These are phyloP conservation scores for Vultur gryphus DNA, from an alignment of 2,797 vertebrate species.

Conservation along the genomic window DNA sequence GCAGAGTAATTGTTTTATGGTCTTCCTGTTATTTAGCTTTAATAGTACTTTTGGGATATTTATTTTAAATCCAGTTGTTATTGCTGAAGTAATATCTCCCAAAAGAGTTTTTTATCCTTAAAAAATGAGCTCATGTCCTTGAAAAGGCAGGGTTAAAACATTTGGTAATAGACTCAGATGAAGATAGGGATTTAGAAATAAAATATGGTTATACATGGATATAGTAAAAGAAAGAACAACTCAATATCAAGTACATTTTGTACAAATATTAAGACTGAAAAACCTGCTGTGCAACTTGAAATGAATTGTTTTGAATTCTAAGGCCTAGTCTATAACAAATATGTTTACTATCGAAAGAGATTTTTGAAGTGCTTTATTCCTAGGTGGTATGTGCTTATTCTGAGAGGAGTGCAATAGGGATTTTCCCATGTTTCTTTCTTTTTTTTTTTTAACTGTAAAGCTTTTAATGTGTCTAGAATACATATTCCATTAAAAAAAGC, in stretches of 20 bases:
- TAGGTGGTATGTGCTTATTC: not conserved
- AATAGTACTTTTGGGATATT: not conserved
- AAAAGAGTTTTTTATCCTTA: not conserved
- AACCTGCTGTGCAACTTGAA: not conserved
- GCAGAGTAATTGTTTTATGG: not conserved
- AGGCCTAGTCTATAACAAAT: not conserved
- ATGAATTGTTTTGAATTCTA: not conserved
- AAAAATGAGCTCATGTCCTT: not conserved
- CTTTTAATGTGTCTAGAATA: not conserved
- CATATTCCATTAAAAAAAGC: not conserved
- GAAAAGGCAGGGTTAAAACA: not conserved
- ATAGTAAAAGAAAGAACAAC: not conserved
- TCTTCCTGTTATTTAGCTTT: not conserved
- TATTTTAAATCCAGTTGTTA: not conserved
- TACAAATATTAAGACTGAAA: not conserved
- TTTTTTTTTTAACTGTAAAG: not conserved
- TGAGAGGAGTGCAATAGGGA: not conserved
- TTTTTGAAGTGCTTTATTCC: not conserved
- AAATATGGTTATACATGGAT: not conserved
- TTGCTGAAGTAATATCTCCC: not conserved
- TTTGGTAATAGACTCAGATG: not conserved
- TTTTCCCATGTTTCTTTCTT: not conserved
- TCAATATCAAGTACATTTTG: not conserved
- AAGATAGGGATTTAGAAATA: not conserved
- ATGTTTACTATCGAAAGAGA: not conserved